Evolutionary conservation across 2,113 vertebrate species (phyloP), one percentile per base, ranked within the genome.

Genomic region (Loxodonta africana): DNA sequence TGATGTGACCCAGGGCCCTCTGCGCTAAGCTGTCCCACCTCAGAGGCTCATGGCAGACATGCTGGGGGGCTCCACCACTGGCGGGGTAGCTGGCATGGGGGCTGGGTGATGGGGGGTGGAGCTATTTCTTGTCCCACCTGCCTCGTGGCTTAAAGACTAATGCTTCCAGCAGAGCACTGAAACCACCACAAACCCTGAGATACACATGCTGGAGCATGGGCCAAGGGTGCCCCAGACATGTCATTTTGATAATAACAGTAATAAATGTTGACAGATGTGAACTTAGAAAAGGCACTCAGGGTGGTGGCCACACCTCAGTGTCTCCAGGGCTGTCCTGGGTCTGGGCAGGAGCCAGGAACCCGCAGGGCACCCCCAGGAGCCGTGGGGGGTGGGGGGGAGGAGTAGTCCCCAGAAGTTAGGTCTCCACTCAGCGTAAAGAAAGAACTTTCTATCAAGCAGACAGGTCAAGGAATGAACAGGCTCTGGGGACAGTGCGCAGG

Each of bases 401-500:
- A 37, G 37, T 37, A 48, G 46, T 15, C 51, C 23, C 5, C 7
- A 14, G 51, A 57, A 26, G 11, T 5, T 8, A 7, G 28, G 14
- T 11, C 41, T 44, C 53, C 1, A 2, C 12, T 25, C 1, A 17
- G 17, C 8, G 0, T 41, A 73, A 28, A 46, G 37, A 44, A 46
- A 8, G 21, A 17, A 2, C 77, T 44, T 37, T n/a, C n/a, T 6
- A 6, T 77, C 15, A 25, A 17, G 23, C 0, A 9, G 30, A 30
- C 0, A 1, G 2, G 8, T 0, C 0, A 0, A 9, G 14, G 0
- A 33, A 5, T 0, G 3, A 5, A 8, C 41, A 77, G 74, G 74
- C 74, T 15, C 33, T 33, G 30, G 67, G 67, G 30, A 71, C 8
- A n/a, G 65, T 8, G 69, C 30, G 30, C 0, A 14, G 11, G 76